Percentiles rank a stretch among this genome's conserved stretches.
These are phyloP conservation scores for Yponomeuta cagnagella DNA, from an alignment of 2,888 invertebrate genomes.

Conservation along the genomic window DNA sequence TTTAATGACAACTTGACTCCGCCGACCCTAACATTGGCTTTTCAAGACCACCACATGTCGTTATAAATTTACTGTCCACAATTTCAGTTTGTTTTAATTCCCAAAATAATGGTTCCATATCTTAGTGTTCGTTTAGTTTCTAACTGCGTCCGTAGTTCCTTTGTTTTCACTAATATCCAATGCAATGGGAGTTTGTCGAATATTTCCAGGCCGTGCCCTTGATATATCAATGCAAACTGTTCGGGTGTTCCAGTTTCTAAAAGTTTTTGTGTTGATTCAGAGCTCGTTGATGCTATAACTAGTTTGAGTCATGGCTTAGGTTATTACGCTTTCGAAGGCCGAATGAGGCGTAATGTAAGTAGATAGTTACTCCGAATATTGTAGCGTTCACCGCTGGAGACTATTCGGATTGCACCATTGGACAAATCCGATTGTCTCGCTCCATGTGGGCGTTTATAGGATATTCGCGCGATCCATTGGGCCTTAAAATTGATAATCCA, in stretches of 20 bases:
- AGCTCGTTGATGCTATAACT: constrained; percentile 35
- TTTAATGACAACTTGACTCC: too few species aligned
- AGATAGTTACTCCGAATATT: background rate
- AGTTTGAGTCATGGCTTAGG: constrained; percentile 53
- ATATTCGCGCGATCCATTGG: constrained; percentile 27
- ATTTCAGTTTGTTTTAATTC: constrained; percentile 29
- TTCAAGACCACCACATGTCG: constrained; percentile 11
- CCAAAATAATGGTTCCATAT: background rate
- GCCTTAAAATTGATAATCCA: constrained; percentile 25
- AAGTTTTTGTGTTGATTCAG: background rate
- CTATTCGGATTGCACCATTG: constrained; percentile 30
- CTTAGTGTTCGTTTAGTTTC: background rate
- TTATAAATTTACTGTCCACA: constrained; percentile 11
- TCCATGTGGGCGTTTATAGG: constrained; percentile 31
- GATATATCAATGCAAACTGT: background rate
- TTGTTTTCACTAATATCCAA: constrained; percentile 10
- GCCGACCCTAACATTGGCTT: constrained; percentile 8
- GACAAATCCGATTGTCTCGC: constrained; percentile 39
- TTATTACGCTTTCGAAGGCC: constrained; percentile 51
- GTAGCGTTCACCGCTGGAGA: constrained; percentile 7
- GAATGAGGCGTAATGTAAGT: constrained; percentile 37
- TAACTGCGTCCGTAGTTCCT: constrained; percentile 1
- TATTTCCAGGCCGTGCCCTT: constrained; percentile 6
- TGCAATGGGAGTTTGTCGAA: constrained; percentile 3
- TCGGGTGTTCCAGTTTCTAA: background rate